These are phyloP conservation scores for Centroberyx gerrardi DNA, from an alignment of 2,797 vertebrate genomes.

Conservation along the genomic window DNA sequence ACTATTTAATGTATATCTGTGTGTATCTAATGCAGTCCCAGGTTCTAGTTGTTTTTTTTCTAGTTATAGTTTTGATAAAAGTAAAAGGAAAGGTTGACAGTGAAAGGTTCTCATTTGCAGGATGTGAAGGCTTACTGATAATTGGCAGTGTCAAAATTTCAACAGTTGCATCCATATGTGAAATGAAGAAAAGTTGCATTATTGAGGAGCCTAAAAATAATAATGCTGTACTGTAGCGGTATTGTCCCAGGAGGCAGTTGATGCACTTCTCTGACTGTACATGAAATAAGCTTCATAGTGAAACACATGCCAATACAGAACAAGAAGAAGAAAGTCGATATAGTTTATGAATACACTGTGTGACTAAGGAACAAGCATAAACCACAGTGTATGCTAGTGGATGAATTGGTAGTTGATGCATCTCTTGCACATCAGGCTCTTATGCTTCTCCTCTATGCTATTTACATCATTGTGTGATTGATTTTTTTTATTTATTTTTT, in stretches of 20 bases:
- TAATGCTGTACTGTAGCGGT: neutral
- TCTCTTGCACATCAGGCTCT: too few species aligned
- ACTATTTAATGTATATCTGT: too few species aligned
- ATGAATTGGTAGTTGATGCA: too few species aligned
- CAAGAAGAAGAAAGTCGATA: slow-evolving; percentile 1
- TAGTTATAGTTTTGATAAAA: too few species aligned
- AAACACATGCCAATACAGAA: neutral
- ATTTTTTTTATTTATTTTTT: too few species aligned
- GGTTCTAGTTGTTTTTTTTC: too few species aligned
- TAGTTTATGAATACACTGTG: neutral
- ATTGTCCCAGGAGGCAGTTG: neutral
- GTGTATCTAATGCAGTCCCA: too few species aligned
- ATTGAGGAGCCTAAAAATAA: neutral
- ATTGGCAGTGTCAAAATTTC: neutral
- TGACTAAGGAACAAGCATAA: too few species aligned
- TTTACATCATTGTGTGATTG: slow-evolving; percentile 26
- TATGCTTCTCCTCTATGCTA: too few species aligned
- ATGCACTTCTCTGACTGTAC: neutral
- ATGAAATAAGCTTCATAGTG: neutral
- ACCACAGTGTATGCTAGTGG: too few species aligned
- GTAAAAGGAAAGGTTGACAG: too few species aligned
- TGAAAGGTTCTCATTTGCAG: neutral
- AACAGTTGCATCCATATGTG: neutral
- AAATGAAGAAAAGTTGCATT: neutral
- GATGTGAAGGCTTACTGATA: neutral